phyloP scores from a whole-genome alignment of 2,888 invertebrate genomes.

The Phortica okadai region DNA sequence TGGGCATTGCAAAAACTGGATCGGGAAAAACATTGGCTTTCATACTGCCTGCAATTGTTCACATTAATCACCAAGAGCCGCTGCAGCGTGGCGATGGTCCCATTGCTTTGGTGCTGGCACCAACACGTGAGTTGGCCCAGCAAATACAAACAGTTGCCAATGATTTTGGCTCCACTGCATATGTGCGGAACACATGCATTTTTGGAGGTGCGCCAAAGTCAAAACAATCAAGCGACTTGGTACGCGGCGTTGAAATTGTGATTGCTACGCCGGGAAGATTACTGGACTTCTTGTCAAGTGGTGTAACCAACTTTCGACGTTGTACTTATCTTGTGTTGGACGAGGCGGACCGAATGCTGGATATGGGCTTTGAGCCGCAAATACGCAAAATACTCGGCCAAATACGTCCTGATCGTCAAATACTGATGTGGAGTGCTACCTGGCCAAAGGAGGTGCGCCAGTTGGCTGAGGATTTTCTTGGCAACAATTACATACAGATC shows the following conservation, averaged over 20 bases:
- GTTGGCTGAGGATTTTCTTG: constrained; percentile 94
- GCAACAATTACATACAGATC: constrained; percentile 89
- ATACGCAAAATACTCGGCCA: constrained; percentile 95
- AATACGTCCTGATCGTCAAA: constrained; percentile 95
- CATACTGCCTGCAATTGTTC: constrained; percentile 89
- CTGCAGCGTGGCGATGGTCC: constrained; percentile 89
- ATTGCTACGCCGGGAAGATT: constrained; percentile 94
- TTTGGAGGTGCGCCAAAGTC: constrained; percentile 95
- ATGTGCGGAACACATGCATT: constrained; percentile 89
- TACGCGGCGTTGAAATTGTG: constrained; percentile 89
- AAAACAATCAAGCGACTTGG: constrained; percentile 83
- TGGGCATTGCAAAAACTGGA: constrained; percentile 91
- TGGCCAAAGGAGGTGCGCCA: constrained; percentile 98
- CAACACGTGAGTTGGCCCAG: constrained; percentile 86
- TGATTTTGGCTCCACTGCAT: constrained; percentile 87
- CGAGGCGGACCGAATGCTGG: constrained; percentile 96
- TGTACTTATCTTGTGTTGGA: constrained; percentile 92
- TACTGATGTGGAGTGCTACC: constrained; percentile 99
- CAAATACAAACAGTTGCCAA: constrained; percentile 89
- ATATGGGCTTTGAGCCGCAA: constrained; percentile 99
- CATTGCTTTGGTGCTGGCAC: constrained; percentile 87
- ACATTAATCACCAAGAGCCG: constrained; percentile 88
- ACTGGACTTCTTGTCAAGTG: constrained; percentile 89
- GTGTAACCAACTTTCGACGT: constrained; percentile 84
- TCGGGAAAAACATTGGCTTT: constrained; percentile 89